Conservation (phyloP, 2,888 invertebrate species). For the Ametastegia equiseti region DNA sequence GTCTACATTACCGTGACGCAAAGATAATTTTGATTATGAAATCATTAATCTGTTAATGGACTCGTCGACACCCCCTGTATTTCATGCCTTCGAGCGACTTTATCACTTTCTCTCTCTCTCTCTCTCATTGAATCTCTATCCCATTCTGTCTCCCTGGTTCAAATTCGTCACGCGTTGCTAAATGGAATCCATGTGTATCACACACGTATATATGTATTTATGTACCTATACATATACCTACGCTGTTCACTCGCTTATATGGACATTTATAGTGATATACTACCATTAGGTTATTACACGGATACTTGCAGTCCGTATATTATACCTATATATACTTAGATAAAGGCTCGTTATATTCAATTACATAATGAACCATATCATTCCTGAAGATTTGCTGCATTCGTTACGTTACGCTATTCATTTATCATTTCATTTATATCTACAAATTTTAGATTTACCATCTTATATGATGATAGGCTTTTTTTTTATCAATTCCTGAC, state of each 20-base stretch:
- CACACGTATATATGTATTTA: no score
- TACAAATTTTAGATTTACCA: no score
- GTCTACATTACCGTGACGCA: not conserved
- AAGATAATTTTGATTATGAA: conserved; percentile 17
- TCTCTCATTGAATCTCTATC: not conserved
- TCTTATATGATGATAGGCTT: no score
- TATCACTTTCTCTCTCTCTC: not conserved
- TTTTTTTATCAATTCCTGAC: no score
- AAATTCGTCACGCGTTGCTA: conserved; percentile 20
- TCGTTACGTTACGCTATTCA: not conserved
- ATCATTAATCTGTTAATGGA: conserved; percentile 36
- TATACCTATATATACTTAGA: no score
- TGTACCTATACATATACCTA: not conserved
- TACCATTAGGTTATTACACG: conserved; percentile 4
- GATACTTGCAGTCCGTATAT: no score
- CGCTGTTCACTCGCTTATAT: not conserved
- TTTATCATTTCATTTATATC: not conserved
- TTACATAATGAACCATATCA: not conserved
- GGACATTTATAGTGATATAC: not conserved
- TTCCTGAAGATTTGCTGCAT: no score
- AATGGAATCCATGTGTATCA: conserved; percentile 16
- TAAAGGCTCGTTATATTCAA: not conserved
- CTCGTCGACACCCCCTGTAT: conserved; percentile 12
- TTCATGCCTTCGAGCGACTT: not conserved
- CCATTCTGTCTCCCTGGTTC: not conserved